Percentiles rank a stretch among this genome's conserved stretches.
These are phyloP conservation scores for Drosophila sturtevanti DNA, from an alignment of 1,140 invertebrate species.

Conservation along the genomic window DNA sequence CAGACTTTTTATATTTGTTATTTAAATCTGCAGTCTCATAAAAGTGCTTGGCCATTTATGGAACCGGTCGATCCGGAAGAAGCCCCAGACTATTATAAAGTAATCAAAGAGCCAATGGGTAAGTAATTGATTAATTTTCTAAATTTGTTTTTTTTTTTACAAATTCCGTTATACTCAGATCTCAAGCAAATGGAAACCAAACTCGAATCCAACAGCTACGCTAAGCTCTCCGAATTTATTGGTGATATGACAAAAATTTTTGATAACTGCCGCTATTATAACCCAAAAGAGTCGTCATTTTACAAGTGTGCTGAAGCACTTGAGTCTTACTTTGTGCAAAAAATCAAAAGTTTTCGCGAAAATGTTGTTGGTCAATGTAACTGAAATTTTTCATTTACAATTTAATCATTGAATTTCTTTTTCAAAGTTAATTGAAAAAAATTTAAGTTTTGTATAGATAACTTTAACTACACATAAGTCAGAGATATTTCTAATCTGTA, in stretches of 20 bases:
- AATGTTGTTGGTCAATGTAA: slow-evolving; percentile 83
- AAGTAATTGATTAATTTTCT: slow-evolving; percentile 58
- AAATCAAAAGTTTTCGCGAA: slow-evolving; percentile 92
- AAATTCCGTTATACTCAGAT: slow-evolving; percentile 85
- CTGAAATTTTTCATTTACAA: slow-evolving; percentile 30
- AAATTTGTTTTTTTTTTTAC: background rate
- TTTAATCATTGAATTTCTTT: background rate
- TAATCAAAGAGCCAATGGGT: slow-evolving; percentile 99
- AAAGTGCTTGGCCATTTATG: slow-evolving; percentile 98
- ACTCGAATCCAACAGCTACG: slow-evolving; percentile 92
- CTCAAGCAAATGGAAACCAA: slow-evolving; percentile 95
- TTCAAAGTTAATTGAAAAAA: background rate
- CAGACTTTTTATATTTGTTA: background rate
- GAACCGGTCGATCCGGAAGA: slow-evolving; percentile 97
- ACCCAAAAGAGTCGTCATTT: slow-evolving; percentile 96
- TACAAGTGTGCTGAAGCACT: slow-evolving; percentile 97
- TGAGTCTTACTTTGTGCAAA: slow-evolving; percentile 97
- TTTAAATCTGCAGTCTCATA: slow-evolving; percentile 86
- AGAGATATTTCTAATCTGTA: background rate
- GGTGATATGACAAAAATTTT: slow-evolving; percentile 99
- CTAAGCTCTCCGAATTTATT: slow-evolving; percentile 96
- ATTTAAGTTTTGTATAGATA: background rate
- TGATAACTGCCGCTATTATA: slow-evolving; percentile 99
- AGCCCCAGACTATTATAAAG: slow-evolving; percentile 98
- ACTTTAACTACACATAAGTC: background rate